These are phyloP conservation scores for Leptinotarsa lineolata DNA, from an alignment of 1,140 invertebrate genomes.

Conservation along the genomic window DNA sequence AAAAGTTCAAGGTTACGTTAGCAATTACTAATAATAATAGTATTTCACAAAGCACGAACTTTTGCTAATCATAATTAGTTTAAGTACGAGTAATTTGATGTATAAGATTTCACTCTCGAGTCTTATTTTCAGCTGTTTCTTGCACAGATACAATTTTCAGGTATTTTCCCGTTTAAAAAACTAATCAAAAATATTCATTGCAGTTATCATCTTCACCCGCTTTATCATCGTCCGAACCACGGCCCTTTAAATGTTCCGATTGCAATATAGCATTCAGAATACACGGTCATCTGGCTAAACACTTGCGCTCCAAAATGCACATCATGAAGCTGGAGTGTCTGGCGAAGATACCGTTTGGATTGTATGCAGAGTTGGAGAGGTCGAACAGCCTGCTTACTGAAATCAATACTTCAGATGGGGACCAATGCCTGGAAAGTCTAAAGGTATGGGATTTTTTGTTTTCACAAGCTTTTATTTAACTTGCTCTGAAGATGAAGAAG, in stretches of 20 bases:
- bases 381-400: constrained; percentile 88
- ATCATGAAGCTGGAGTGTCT: constrained; percentile 93
- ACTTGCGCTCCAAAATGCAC: constrained; percentile 95
- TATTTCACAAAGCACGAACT: too few relatives aligned
- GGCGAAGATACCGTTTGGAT: constrained; percentile 92
- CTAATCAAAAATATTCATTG: constrained; percentile 23
- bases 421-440: constrained; percentile 86
- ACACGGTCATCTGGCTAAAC: constrained; percentile 94
- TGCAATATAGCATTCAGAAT: constrained; percentile 96
- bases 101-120: too few relatives aligned
- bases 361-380: constrained; percentile 91
- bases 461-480: background rate
- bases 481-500: too few relatives aligned
- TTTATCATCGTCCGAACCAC: constrained; percentile 75
- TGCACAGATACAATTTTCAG: too few relatives aligned
- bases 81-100: too few relatives aligned
- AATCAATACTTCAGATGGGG: constrained; percentile 92
- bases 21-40: too few relatives aligned
- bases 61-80: too few relatives aligned
- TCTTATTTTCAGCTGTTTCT: too few relatives aligned
- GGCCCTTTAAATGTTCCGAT: constrained; percentile 92
- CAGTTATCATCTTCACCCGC: constrained; percentile 54
- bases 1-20: too few relatives aligned
- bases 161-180: background rate
- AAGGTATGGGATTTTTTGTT: constrained; percentile 59